Percentiles rank a stretch among this genome's conserved stretches.
These are phyloP conservation scores for Pachypsylla venusta DNA, from an alignment of 1,140 invertebrate genomes.

Conservation along the genomic window DNA sequence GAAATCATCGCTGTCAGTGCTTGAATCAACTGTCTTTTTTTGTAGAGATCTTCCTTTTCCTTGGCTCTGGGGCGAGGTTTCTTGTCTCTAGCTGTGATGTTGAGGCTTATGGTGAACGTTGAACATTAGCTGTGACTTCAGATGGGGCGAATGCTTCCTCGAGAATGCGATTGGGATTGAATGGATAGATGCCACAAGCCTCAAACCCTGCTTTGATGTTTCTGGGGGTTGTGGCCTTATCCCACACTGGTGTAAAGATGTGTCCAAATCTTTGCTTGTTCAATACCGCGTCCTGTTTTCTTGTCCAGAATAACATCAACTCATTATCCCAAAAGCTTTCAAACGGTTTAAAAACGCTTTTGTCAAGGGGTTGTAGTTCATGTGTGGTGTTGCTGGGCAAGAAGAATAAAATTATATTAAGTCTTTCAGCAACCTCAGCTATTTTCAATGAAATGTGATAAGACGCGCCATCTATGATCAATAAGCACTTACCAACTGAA, in stretches of 20 bases:
- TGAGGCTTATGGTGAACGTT: not conserved
- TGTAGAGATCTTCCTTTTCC: too few relatives aligned
- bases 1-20: not conserved
- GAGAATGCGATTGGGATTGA: not conserved
- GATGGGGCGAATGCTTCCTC: not conserved
- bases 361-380: constrained; percentile 31
- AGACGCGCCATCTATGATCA: constrained; percentile 31
- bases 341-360: constrained; percentile 27
- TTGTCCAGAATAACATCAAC: constrained; percentile 10
- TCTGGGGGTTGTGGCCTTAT: not conserved
- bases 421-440: constrained; percentile 26
- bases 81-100: not conserved
- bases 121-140: not conserved
- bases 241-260: constrained; percentile 15
- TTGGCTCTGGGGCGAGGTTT: not conserved
- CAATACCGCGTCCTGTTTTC: not conserved
- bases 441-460: constrained; percentile 26
- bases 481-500: constrained; percentile 22
- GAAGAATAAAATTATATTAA: constrained; percentile 28
- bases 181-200: constrained; percentile 7
- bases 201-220: constrained; percentile 9
- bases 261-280: constrained; percentile 7
- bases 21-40: not conserved
- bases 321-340: constrained; percentile 30
- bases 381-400: constrained; percentile 30